Evolutionary conservation across 2,888 invertebrate genomes (phyloP).

Genomic region (Dusona sp.): DNA sequence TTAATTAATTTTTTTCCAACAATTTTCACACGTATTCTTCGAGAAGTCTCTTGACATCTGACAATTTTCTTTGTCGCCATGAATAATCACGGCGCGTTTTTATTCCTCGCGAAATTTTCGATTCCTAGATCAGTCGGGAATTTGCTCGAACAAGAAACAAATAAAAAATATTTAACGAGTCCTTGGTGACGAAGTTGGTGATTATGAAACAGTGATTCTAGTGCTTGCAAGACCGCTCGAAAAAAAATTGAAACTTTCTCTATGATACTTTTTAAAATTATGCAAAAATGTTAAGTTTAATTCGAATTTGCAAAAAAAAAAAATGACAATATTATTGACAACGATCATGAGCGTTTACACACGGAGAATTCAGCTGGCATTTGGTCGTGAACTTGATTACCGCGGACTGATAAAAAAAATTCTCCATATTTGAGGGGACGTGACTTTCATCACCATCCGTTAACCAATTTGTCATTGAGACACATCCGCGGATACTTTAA

Average conservation of each 20-base stretch:
- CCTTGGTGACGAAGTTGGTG: conserved; percentile 43
- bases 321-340: not conserved
- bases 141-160: conserved; percentile 27
- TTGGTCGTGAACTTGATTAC: conserved; percentile 51
- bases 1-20: conserved; percentile 7
- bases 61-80: not conserved
- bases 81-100: not conserved
- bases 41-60: not conserved
- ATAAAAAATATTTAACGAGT: conserved; percentile 10
- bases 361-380: conserved; percentile 80
- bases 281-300: not conserved
- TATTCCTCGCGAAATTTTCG: conserved; percentile 7
- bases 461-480: not conserved
- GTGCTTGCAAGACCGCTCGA: conserved; percentile 79
- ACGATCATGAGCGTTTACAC: conserved; percentile 73
- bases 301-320: not conserved
- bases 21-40: not conserved
- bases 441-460: not conserved
- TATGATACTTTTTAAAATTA: no score
- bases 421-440: not conserved
- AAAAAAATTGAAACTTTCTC: not conserved
- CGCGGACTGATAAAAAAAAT: conserved; percentile 35
- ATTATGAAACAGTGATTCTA: conserved; percentile 76
- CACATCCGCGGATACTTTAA: not conserved
- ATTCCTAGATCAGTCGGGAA: not conserved